Conservation (phyloP, 2,113 vertebrate genomes). For the Gobius niger region DNA sequence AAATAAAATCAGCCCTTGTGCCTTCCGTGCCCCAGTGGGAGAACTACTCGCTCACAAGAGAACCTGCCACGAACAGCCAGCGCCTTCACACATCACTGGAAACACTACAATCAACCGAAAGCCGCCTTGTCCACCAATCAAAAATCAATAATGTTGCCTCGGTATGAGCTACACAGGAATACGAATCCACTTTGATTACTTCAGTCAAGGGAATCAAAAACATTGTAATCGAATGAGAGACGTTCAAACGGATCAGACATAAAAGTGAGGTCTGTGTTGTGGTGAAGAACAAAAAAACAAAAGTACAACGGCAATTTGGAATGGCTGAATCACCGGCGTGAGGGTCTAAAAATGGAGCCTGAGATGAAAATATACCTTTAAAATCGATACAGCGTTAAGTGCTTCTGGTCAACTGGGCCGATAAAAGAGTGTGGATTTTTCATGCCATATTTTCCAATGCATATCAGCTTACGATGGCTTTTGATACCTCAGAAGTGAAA, state of each 20-base stretch:
- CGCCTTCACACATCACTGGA: conserved; percentile 55
- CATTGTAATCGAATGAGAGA: conserved; percentile 30
- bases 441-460: not conserved
- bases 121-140: conserved; percentile 47
- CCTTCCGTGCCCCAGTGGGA: conserved; percentile 35
- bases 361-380: conserved; percentile 11
- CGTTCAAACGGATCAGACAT: conserved; percentile 16
- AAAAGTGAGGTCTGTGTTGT: conserved; percentile 6
- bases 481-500: not conserved
- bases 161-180: conserved; percentile 20
- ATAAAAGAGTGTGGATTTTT: conserved; percentile 2
- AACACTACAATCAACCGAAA: conserved; percentile 35
- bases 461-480: not conserved
- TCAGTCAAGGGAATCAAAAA: conserved; percentile 28
- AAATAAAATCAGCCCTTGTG: conserved; percentile 62
- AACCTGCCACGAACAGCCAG: conserved; percentile 53
- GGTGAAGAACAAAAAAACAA: not conserved
- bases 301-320: too few relatives aligned
- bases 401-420: conserved; percentile 4
- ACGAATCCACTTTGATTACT: conserved; percentile 35
- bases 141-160: conserved; percentile 60
- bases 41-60: conserved; percentile 50
- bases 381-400: conserved; percentile 7
- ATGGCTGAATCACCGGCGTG: not conserved
- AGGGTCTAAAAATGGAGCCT: not conserved